Evolutionary conservation across 2,888 invertebrate genomes (phyloP), one percentile per base, ranked within the genome.

Genomic region (Diarsia dahlii): DNA sequence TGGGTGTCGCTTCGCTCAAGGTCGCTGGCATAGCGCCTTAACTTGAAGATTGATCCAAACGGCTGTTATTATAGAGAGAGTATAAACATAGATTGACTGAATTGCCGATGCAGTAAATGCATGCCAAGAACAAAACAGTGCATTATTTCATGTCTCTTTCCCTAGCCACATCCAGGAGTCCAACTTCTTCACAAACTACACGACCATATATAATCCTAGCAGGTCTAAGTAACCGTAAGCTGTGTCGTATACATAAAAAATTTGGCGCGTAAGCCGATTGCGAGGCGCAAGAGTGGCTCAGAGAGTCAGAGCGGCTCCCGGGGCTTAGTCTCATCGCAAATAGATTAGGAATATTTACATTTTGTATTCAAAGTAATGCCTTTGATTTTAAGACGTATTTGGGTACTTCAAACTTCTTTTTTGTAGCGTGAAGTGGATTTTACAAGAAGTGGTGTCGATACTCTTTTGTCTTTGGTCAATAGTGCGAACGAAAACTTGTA

Each of bases 221-320:
- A 77, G 76, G 76, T 72, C 69, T 76, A 78, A 80, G 81, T 81
- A 84, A 74, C 76, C 56, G 76, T 73, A 45, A 81, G 80, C 84
- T 75, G 80, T 83, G 81, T 73, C 81, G 85, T 82, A 28, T 28
- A 87, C 87, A 87, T 90, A 85, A 90, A 72, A 91, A 91, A 89
- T 89, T 90, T 88, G 81, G 85, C 80, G 82, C 85, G 74, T 92
- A 90, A 92, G 92, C 84, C 48, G 80, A 85, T 85, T 80, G 67
- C 72, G 56, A 71, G 34, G 73, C 73, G 63, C 56, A 70, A 23
- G 63, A 78, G 78, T 60, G 34, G 75, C 78, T 82, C 45, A 65
- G 56, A 12, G 52, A n/a, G 50, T 82, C 45, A 65, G 56, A 12
- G 52, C 23, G 50, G 58, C 23, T 74, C 69, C 62, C 54, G 74